These are phyloP conservation scores for Adoxophyes honmai DNA, from an alignment of 1,140 invertebrate genomes.

Conservation along the genomic window DNA sequence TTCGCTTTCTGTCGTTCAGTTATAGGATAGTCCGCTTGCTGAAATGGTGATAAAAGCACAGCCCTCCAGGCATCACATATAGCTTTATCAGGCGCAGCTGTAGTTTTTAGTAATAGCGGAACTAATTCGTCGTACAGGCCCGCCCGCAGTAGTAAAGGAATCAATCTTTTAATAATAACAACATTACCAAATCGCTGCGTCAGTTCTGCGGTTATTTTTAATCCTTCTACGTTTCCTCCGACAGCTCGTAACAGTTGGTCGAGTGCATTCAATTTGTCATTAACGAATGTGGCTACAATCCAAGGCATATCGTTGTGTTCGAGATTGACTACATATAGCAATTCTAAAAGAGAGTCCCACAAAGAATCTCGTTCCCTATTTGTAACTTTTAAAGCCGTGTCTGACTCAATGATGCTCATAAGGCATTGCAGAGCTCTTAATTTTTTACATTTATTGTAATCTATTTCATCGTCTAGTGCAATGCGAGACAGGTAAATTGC, in stretches of 20 bases:
- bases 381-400: constrained; percentile 67
- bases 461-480: constrained; percentile 66
- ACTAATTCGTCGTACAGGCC: constrained; percentile 61
- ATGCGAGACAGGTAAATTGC: constrained; percentile 73
- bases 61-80: constrained; percentile 67
- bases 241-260: constrained; percentile 57
- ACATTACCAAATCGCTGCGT: constrained; percentile 52
- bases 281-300: constrained; percentile 61
- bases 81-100: constrained; percentile 46
- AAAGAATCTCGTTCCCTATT: constrained; percentile 55
- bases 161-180: constrained; percentile 48
- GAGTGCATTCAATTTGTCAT: constrained; percentile 62
- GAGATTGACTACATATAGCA: constrained; percentile 60
- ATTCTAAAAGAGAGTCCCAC: constrained; percentile 62
- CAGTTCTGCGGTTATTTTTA: constrained; percentile 60
- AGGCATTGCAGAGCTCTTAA: constrained; percentile 72
- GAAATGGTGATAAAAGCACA: constrained; percentile 66
- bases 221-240: constrained; percentile 49
- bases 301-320: constrained; percentile 70
- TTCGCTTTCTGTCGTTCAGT: constrained; percentile 65
- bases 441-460: constrained; percentile 69
- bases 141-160: constrained; percentile 51
- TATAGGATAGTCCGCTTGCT: constrained; percentile 67
- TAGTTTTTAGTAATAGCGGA: constrained; percentile 57
- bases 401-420: constrained; percentile 64